Conservation (phyloP, 2,888 invertebrate genomes). For the Netelia melanura region DNA sequence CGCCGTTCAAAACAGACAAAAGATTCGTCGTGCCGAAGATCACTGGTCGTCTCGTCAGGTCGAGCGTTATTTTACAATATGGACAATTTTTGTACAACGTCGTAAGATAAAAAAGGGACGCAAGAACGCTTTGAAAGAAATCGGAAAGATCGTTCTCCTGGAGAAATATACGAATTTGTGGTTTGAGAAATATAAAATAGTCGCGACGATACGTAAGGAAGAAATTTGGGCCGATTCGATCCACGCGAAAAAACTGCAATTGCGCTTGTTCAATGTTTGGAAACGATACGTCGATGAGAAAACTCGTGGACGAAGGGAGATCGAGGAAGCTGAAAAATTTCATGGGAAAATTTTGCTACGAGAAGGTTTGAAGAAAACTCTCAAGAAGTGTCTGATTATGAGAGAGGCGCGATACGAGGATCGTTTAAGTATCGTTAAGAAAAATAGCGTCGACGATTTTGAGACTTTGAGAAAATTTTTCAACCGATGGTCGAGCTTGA, state of each 20-base stretch:
- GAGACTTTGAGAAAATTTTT: conserved; percentile 71
- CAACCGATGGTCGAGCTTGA: conserved; percentile 65
- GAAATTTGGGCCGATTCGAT: conserved; percentile 48
- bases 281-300: conserved; percentile 63
- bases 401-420: conserved; percentile 59
- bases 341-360: conserved; percentile 66
- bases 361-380: conserved; percentile 66
- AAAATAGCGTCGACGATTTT: conserved; percentile 64
- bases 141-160: conserved; percentile 62
- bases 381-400: conserved; percentile 63
- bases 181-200: conserved; percentile 62
- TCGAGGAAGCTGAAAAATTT: conserved; percentile 66
- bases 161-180: conserved; percentile 68
- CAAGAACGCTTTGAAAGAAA: conserved; percentile 66
- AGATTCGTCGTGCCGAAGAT: conserved; percentile 63
- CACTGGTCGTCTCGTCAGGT: conserved; percentile 61
- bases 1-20: conserved; percentile 66
- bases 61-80: conserved; percentile 65
- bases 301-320: conserved; percentile 50
- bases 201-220: conserved; percentile 52
- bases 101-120: conserved; percentile 60
- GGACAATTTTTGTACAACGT: conserved; percentile 67
- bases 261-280: conserved; percentile 68
- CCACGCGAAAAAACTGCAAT: conserved; percentile 61
- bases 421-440: conserved; percentile 58